phyloP scores from a whole-genome alignment of 2,113 vertebrate genomes.

The Rana temporaria region DNA sequence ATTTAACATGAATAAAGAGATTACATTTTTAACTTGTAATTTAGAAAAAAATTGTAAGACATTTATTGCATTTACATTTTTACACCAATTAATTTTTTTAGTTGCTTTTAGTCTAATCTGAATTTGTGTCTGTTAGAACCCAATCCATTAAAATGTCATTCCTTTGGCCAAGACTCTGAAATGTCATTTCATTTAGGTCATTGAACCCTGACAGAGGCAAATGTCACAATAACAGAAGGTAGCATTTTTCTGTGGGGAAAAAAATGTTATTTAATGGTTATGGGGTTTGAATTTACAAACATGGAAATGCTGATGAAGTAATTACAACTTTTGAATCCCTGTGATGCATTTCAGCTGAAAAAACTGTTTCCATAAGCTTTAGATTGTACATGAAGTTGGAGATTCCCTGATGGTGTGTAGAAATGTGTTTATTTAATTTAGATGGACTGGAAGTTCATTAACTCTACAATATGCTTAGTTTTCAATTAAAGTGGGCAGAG shows the following conservation, averaged over 20 bases:
- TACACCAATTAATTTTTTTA: not conserved
- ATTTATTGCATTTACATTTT: not conserved
- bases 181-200: slow-evolving; percentile 44
- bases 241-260: slow-evolving; percentile 2
- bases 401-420: slow-evolving; percentile 46
- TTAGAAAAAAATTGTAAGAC: not conserved
- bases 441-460: slow-evolving; percentile 64
- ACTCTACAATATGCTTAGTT: slow-evolving; percentile 60
- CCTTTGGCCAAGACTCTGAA: slow-evolving; percentile 11
- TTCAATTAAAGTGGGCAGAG: slow-evolving; percentile 64
- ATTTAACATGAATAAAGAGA: too few relatives aligned
- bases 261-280: slow-evolving; percentile 13
- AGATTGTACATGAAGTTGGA: slow-evolving; percentile 58
- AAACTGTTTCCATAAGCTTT: slow-evolving; percentile 1
- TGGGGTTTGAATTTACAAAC: not conserved
- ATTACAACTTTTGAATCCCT: slow-evolving; percentile 58
- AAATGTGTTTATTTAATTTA: not conserved
- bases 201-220: slow-evolving; percentile 20
- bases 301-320: slow-evolving; percentile 53
- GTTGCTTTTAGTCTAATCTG: not conserved
- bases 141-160: slow-evolving; percentile 23
- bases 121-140: slow-evolving; percentile 2
- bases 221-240: slow-evolving; percentile 28
- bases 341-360: slow-evolving; percentile 50
- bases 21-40: too few relatives aligned